Evolutionary conservation across 2,888 invertebrate species (phyloP).

Genomic region (Nephrotoma appendiculata): DNA sequence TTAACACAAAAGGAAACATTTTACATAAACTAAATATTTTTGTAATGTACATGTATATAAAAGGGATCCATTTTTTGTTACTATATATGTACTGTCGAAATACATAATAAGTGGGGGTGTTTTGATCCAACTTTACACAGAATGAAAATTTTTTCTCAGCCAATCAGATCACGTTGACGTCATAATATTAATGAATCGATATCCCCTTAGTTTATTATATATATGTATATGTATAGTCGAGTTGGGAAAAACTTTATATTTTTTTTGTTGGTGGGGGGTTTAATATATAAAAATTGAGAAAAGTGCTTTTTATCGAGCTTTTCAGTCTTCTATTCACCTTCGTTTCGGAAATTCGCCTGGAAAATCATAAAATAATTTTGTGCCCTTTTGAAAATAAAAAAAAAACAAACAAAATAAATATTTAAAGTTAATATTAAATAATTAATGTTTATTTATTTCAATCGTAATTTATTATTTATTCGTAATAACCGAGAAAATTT

Average conservation of each 20-base stretch:
- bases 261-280: background rate
- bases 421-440: background rate
- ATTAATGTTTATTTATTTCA: background rate
- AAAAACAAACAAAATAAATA: background rate
- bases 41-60: background rate
- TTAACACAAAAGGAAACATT: background rate
- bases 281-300: background rate
- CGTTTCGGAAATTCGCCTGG: background rate
- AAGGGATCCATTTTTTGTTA: background rate
- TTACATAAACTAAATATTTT: background rate
- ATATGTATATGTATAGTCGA: background rate
- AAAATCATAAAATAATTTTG: background rate
- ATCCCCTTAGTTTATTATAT: background rate
- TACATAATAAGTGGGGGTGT: slow-evolving; percentile 3
- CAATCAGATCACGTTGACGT: background rate
- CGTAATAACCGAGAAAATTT: background rate
- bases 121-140: background rate
- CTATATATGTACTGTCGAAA: background rate
- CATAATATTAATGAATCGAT: background rate
- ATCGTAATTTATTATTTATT: background rate
- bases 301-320: background rate
- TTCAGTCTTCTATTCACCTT: background rate
- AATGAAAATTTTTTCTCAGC: background rate
- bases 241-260: background rate
- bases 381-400: background rate